Evolutionary conservation across 1,140 invertebrate genomes (phyloP).

Genomic region (Caerostris extrusa): DNA sequence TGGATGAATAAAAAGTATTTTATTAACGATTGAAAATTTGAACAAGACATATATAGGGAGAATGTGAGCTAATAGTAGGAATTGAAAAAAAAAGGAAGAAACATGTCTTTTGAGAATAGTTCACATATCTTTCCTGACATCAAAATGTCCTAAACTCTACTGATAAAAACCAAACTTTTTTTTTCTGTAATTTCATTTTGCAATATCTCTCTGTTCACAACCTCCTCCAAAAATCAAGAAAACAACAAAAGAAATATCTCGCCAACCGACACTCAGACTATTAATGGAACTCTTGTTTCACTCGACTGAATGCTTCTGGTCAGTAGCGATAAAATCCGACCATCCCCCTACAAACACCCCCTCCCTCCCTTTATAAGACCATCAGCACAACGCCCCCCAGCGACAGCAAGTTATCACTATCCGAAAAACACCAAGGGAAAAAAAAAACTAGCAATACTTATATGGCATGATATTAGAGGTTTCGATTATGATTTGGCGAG

Average conservation of each 20-base stretch:
- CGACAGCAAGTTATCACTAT: constrained; percentile 13
- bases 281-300: constrained; percentile 25
- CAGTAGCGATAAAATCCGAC: constrained; percentile 27
- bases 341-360: background rate
- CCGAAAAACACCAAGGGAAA: background rate
- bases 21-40: too few species aligned
- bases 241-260: constrained; percentile 2
- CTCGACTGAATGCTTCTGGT: constrained; percentile 34
- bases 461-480: background rate
- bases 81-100: too few species aligned
- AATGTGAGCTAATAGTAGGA: too few species aligned
- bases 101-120: too few species aligned
- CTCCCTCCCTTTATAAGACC: background rate
- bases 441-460: background rate
- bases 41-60: too few species aligned
- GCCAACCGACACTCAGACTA: background rate
- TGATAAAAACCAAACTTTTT: too few species aligned
- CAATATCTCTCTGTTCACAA: too few species aligned
- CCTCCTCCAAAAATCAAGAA: background rate
- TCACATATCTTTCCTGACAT: too few species aligned
- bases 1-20: too few species aligned
- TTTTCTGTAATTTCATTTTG: too few species aligned
- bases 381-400: background rate
- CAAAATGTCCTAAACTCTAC: too few species aligned
- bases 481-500: constrained; percentile 22